These are phyloP conservation scores for Mimachlamys varia DNA, from an alignment of 2,888 invertebrate genomes.

Conservation along the genomic window DNA sequence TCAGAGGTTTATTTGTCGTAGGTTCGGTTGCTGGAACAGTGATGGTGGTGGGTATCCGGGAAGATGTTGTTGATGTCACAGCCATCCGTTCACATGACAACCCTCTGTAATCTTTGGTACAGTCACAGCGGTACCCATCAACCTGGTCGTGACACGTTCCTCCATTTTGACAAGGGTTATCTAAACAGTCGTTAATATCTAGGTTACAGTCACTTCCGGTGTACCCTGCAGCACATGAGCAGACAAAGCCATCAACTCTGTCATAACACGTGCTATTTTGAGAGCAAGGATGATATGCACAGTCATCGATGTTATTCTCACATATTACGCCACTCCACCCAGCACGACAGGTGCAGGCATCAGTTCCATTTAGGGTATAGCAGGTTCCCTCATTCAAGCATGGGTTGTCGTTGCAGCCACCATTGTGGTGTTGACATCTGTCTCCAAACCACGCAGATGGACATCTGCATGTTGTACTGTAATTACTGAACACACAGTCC, in stretches of 20 bases:
- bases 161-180: conserved; percentile 65
- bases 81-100: conserved; percentile 55
- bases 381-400: conserved; percentile 45
- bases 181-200: conserved; percentile 58
- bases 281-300: not conserved
- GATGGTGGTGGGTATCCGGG: not conserved
- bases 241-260: not conserved
- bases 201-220: conserved; percentile 55
- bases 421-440: conserved; percentile 41
- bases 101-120: conserved; percentile 64
- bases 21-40: not conserved
- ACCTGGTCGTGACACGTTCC: conserved; percentile 61
- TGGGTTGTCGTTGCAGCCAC: conserved; percentile 38
- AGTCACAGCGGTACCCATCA: conserved; percentile 59
- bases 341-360: conserved; percentile 15
- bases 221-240: conserved; percentile 53
- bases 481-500: conserved; percentile 29
- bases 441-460: conserved; percentile 27
- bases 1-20: not conserved
- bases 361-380: conserved; percentile 32
- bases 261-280: conserved; percentile 38
- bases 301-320: conserved; percentile 43
- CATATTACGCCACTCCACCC: conserved; percentile 41
- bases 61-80: not conserved
- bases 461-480: conserved; percentile 42